These are phyloP conservation scores for Ctenodactylus gundi DNA, from an alignment of 2,113 vertebrate genomes.

Conservation along the genomic window DNA sequence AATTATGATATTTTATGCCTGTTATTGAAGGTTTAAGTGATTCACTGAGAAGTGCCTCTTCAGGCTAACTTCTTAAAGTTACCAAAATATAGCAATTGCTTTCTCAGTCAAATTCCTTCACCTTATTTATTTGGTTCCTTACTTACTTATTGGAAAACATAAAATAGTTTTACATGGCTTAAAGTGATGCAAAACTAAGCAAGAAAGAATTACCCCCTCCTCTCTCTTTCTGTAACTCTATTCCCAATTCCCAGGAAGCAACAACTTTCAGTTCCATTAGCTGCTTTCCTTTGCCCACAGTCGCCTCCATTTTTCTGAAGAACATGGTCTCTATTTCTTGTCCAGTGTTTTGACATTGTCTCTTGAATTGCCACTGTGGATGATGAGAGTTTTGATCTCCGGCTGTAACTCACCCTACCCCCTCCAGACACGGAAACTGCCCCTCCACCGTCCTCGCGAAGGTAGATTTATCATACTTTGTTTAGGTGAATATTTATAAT, in stretches of 20 bases:
- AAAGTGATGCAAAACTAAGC: not conserved
- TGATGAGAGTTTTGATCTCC: not conserved
- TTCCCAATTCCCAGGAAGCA: not conserved
- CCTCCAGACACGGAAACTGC: not conserved
- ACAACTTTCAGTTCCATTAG: not conserved
- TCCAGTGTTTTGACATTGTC: not conserved
- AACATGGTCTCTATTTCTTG: not conserved
- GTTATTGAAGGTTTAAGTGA: not conserved
- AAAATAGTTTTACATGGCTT: not conserved
- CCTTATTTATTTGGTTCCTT: not conserved
- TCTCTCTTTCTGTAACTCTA: not conserved
- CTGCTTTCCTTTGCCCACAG: not conserved
- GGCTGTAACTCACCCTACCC: not conserved
- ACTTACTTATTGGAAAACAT: not conserved
- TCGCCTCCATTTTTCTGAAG: not conserved
- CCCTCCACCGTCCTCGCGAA: not conserved
- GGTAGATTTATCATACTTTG: not conserved
- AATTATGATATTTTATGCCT: conserved; percentile 2
- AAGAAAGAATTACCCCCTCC: not conserved
- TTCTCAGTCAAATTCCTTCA: not conserved
- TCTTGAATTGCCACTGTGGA: not conserved
- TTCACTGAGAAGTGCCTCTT: not conserved
- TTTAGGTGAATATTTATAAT: not conserved
- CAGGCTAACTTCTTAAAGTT: not conserved
- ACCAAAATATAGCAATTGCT: not conserved